phyloP scores from a whole-genome alignment of 1,140 invertebrate species.

The Sycobia sp. region DNA sequence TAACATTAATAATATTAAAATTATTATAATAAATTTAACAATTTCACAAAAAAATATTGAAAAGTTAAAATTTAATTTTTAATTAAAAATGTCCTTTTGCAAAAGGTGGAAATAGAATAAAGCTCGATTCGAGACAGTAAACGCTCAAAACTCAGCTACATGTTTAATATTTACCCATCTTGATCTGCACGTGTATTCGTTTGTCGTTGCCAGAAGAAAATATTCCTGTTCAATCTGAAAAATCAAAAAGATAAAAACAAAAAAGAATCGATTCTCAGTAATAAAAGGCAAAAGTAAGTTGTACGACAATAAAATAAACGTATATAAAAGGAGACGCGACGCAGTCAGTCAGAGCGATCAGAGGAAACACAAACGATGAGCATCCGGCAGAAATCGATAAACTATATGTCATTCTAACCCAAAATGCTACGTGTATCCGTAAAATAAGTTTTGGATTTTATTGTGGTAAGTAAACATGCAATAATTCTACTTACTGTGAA shows the following conservation, averaged over 20 bases:
- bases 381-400: constrained; percentile 15
- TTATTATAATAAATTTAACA: too few relatives aligned
- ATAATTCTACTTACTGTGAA: too few relatives aligned
- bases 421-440: too few relatives aligned
- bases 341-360: too few relatives aligned
- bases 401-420: constrained; percentile 14
- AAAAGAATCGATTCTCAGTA: background rate
- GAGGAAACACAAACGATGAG: background rate
- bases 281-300: background rate
- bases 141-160: background rate
- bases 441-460: too few relatives aligned
- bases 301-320: too few relatives aligned
- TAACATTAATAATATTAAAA: too few relatives aligned
- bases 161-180: constrained; percentile 30
- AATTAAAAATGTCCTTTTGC: background rate
- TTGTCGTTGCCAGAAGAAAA: background rate
- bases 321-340: too few relatives aligned
- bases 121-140: background rate
- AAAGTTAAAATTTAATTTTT: background rate
- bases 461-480: too few relatives aligned
- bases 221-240: constrained; percentile 15
- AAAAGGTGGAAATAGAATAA: background rate
- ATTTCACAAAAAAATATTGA: background rate
- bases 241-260: constrained; percentile 17
- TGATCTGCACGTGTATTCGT: constrained; percentile 10